Base-by-base conservation (phyloP, 2,888 invertebrate genomes). In the Leptinotarsa tumamoca region DNA sequence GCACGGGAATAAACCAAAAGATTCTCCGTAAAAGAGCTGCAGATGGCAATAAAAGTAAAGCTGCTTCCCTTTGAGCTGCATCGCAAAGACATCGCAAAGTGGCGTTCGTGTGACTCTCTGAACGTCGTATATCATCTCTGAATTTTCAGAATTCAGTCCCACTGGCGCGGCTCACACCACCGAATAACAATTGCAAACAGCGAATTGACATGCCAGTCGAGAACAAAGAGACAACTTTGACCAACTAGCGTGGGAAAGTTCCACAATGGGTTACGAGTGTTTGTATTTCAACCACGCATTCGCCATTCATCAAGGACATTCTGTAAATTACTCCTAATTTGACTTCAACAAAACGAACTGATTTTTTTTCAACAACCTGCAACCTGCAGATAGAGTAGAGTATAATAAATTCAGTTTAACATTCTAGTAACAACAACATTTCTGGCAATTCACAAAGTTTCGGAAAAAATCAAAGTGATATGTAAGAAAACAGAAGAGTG, bases 251-350 rank as follows among this genome's bases (percentile, higher is more conserved):
- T 63, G 63, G 63, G 63, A 63, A 63, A 63, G 33, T 43, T 43
- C n/a, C 43, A 63, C 43, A 63, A 43, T 63, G 63, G 43, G n/a
- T 18, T 18, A 5, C 5, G 17, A 43, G 17, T 61, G 27, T 63
- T 63, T 63, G 63, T 63, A 63, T 63, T 63, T 63, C 63, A 63
- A 63, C 63, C 63, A 63, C 63, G 63, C 63, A n/a, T 63, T 63
- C 33, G 17, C 63, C 27, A n/a, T 33, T n/a, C 2, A 33, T 27
- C 33, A 33, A 33, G 13, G n/a, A 17, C 33, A 63, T 27, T 33
- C 33, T 33, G 63, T 15, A n/a, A 33, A 63, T 18, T 63, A 18
- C 33, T 3, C 33, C 4, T 4, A 13, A 63, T 63, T 63, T 33
- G 33, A 14, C 14, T 17, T 43, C 17, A 33, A 33, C 7, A 7